Evolutionary conservation across 2,797 vertebrate species (phyloP).

Genomic region (Lagocephalus sceleratus): DNA sequence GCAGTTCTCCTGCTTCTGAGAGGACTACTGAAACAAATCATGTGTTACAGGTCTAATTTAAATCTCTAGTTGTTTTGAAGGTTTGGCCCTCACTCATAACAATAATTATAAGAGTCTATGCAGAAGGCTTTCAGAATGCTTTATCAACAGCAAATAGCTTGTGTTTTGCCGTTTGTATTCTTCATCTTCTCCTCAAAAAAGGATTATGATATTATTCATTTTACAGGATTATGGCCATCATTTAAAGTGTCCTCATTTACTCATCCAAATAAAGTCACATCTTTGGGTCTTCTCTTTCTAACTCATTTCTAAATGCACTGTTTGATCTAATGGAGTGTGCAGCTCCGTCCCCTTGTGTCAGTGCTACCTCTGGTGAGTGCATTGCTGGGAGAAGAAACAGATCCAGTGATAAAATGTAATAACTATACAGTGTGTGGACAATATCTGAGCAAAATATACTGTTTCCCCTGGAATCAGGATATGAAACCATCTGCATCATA

Average conservation of each 20-base stretch:
- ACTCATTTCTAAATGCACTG: neutral
- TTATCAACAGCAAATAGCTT: too few species aligned
- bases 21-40: conserved; percentile 17
- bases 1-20: conserved; percentile 22
- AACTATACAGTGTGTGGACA: too few species aligned
- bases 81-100: neutral
- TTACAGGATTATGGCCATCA: neutral
- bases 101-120: too few species aligned
- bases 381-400: neutral
- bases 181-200: too few species aligned
- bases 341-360: neutral
- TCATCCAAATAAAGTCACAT: conserved; percentile 1
- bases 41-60: neutral
- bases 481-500: conserved; percentile 7
- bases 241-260: neutral
- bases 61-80: conserved; percentile 3
- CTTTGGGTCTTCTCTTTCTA: too few species aligned
- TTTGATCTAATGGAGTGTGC: neutral
- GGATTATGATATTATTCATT: too few species aligned
- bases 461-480: conserved; percentile 1
- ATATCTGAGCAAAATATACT: neutral
- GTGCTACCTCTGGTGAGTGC: neutral
- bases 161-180: too few species aligned
- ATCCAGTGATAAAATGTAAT: too few species aligned
- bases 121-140: too few species aligned